Conservation (phyloP, 2,888 invertebrate genomes). For the Gari tellinella region DNA sequence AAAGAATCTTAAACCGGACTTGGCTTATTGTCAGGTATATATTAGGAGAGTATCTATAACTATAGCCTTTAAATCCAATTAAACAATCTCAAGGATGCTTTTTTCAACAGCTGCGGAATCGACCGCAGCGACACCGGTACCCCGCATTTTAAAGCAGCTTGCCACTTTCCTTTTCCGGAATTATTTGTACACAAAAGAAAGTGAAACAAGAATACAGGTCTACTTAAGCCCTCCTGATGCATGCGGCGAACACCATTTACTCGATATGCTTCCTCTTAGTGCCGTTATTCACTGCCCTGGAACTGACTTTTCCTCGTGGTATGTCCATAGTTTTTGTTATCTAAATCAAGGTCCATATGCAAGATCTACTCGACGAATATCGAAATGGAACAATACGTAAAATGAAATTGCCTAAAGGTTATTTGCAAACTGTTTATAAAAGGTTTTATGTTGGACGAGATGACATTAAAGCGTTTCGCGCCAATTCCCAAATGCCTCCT, state of each 20-base stretch:
- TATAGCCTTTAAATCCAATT: no score
- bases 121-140: no score
- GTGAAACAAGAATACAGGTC: conserved; percentile 2
- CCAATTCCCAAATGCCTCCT: conserved; percentile 49
- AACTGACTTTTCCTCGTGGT: conserved; percentile 44
- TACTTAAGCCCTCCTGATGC: conserved; percentile 2
- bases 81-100: no score
- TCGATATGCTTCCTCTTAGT: conserved; percentile 54
- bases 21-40: no score
- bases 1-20: no score
- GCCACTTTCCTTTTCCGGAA: no score
- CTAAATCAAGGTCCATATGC: conserved; percentile 61
- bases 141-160: no score
- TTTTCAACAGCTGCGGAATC: no score
- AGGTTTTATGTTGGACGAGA: conserved; percentile 35
- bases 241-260: conserved; percentile 27
- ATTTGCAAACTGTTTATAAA: conserved; percentile 29
- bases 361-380: conserved; percentile 36
- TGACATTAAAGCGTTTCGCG: conserved; percentile 15
- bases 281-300: conserved; percentile 51
- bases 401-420: conserved; percentile 41
- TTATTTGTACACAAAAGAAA: no score
- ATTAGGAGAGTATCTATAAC: no score
- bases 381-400: conserved; percentile 32
- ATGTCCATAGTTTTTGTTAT: conserved; percentile 47